Base-by-base conservation (phyloP, 2,113 vertebrate genomes). In the Alosa alosa region DNA sequence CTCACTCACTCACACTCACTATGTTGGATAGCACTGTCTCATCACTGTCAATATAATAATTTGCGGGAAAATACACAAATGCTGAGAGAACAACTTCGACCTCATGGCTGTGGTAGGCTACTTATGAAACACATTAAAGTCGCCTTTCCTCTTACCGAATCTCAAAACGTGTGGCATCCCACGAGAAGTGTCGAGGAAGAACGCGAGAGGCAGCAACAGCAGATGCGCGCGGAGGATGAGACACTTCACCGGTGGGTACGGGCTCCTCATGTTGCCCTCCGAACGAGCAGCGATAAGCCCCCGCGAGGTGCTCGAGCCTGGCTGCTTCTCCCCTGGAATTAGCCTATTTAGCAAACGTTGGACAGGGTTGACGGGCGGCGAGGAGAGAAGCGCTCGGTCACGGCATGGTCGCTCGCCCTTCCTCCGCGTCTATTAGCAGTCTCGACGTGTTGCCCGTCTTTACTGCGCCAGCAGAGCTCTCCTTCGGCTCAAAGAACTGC, bases 151-250 rank as follows among this genome's bases (percentile, higher is more conserved):
- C 97, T 98, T 97, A 99, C 98, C 98, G 90, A 99, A 98, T 97
- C 98, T 97, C 91, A 99, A 92, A 86, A 99, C 98, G 96, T 99
- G 98, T 87, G 97, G 97, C 94, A 98, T 99, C 96, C 97, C 97
- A 96, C 95, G 96, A 93, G 97, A 96, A 95, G 96, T 97, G 95
- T 97, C 97, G 93, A 98, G 96, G 94, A 97, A 95, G 94, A 97
- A 94, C 93, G 96, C 95, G 92, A 96, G 96, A 93, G 97, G 95
- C 94, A 97, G 94, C 94, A 97, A 93, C 91, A 97, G 95, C 92
- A 98, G 95, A 94, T 96, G 94, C 95, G 96, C 91, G 94, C 95
- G 96, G 96, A 97, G 96, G 96, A 97, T 95, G 95, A 96, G 95
- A 95, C 96, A 94, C 95, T 93, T 97, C 96, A 97, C 92, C 95